A percentile compares a stretch with the other conserved stretches of the same genome.
Evolutionary conservation across 2,113 vertebrate genomes (phyloP).

Genomic region (Eidolon helvum): DNA sequence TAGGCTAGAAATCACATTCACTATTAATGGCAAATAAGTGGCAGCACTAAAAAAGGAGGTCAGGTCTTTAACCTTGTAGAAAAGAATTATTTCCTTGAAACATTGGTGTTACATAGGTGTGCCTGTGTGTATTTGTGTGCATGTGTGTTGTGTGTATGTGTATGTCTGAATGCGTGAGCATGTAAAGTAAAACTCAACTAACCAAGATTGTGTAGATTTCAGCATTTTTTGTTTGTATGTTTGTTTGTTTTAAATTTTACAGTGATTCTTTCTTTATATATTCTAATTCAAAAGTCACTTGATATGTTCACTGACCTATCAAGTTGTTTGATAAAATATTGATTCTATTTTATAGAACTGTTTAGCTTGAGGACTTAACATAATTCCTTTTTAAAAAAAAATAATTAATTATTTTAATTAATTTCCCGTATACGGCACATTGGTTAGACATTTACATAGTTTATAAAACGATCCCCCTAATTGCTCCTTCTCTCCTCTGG

Average conservation of each 20-base stretch:
- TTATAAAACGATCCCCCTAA: too few relatives aligned
- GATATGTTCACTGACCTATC: background rate
- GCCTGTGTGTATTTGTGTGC: background rate
- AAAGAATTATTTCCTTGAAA: background rate
- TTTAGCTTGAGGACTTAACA: background rate
- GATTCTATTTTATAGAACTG: background rate
- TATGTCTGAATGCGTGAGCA: accelerated
- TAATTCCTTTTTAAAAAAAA: background rate
- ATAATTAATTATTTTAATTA: too few relatives aligned
- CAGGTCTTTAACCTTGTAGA: background rate
- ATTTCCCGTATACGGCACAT: too few relatives aligned
- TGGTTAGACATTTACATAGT: too few relatives aligned
- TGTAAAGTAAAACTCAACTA: background rate
- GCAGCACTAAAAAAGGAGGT: background rate
- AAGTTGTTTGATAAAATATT: background rate
- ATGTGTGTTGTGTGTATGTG: background rate
- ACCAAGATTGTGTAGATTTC: background rate
- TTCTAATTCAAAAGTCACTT: background rate
- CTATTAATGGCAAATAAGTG: background rate
- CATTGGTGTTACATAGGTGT: background rate
- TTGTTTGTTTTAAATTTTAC: background rate
- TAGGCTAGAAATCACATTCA: background rate
- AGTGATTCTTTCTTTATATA: background rate
- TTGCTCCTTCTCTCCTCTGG: too few relatives aligned
- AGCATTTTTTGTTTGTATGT: background rate